A percentile compares a stretch with the other conserved stretches of the same genome.
phyloP scores from a whole-genome alignment of 2,888 invertebrate genomes.

The Leucophora obtusa region DNA sequence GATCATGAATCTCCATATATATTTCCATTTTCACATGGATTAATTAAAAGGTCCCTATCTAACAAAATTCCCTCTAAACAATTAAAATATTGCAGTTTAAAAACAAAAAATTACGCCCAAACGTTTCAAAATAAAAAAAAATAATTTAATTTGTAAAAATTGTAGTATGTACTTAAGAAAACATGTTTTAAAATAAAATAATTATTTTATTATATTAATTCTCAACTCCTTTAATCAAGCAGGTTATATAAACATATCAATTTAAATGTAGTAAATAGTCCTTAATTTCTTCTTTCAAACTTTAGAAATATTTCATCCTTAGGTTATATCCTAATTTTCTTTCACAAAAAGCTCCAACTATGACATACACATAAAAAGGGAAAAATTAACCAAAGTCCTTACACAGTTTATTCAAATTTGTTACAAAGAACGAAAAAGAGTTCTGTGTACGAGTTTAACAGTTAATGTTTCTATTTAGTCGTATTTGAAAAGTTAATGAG shows the following conservation, averaged over 20 bases:
- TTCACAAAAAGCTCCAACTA: background rate
- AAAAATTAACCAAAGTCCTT: background rate
- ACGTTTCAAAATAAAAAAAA: no score
- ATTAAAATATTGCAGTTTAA: no score
- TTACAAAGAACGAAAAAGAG: background rate
- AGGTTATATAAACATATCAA: background rate
- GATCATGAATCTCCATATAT: no score
- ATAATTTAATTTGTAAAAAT: no score
- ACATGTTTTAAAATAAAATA: background rate
- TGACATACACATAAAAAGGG: background rate
- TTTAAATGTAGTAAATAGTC: background rate
- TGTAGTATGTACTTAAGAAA: no score
- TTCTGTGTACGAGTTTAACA: conserved; percentile 3
- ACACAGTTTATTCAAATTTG: conserved; percentile 1
- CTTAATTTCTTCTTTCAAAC: background rate
- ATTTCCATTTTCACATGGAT: no score
- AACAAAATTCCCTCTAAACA: no score
- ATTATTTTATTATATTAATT: background rate
- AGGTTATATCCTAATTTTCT: background rate
- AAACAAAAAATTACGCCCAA: no score
- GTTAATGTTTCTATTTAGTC: conserved; percentile 41
- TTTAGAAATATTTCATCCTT: background rate
- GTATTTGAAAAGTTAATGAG: conserved; percentile 48
- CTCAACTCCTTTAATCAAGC: background rate
- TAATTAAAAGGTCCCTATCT: no score